Evolutionary conservation across 2,113 vertebrate species (phyloP), one percentile per base, ranked within the genome.

Genomic region (Hemibates koningsi): DNA sequence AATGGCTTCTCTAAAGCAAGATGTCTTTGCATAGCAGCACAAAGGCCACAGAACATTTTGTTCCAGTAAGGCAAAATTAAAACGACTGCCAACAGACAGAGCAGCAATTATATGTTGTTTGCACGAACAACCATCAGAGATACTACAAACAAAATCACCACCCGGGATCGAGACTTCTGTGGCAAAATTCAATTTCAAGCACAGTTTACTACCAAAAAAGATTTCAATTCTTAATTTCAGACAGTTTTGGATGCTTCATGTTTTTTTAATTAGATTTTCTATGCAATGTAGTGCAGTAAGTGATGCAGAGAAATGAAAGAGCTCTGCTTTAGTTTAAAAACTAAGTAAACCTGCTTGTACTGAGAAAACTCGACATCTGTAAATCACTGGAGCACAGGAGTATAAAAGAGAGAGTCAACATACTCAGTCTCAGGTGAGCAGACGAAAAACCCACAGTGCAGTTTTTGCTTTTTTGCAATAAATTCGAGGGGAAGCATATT

Each of bases 21-120:
- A 71, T 61, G 48, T 82, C 32, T 83, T 52, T 85, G 43, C 29
- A 52, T 17, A 56, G 78, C 59, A 81, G 50, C 43, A 43, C 17
- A 21, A 12, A 68, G 73, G 43, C 48, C 19, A 38, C 43, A 81
- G 81, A 86, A 91, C 82, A 88, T 81, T 83, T 81, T 89, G 54
- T 57, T 38, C 83, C 48, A 84, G 45, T 53, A 68, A 66, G 27
- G 24, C 7, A 50, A 56, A 86, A 81, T 84, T 17, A 86, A 61
- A 4, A 80, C 24, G 76, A 80, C 53, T 91, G 16, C 78, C 13
- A 21, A 61, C 56, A 81, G 54, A 9, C n/a, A 66, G 71, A 8
- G 32, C 38, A 5, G 56, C 34, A 89, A 86, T 91, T 84, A 93
- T 83, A 17, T 66, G 68, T 53, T 76, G 52, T 86, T 84, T 53